Base-by-base conservation (phyloP, 2,797 vertebrate genomes). In the Lacerta bilineata region DNA sequence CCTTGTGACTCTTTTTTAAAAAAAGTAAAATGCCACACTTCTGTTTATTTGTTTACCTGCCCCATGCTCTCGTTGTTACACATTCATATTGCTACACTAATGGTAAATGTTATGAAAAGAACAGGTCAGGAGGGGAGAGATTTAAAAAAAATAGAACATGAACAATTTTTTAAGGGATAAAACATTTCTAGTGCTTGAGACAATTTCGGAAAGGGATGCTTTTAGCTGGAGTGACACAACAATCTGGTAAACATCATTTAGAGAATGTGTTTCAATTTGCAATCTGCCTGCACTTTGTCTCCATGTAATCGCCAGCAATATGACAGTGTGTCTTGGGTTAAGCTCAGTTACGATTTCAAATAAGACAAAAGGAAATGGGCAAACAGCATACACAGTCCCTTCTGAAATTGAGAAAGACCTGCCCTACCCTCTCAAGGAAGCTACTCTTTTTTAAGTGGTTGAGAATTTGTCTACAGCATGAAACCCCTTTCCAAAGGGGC, bases 241-340 rank as follows among this genome's bases (percentile, higher is more conserved):
- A 86, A 86, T 86, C 84, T 78, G 84, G 75, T 68, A 86, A 78
- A 86, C 61, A 86, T 78, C 75, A 78, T 68, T 86, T 78, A 86
- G 68, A 50, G 84, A 77, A 77, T 66, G 74, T 66, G 84, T 85
- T 46, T 29, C 74, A 77, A 43, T 85, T 85, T 43, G 36, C 84
- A 85, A 66, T 66, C 84, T 76, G 59, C 59, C 59, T 77, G 36
- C 75, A 64, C 74, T 46, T 66, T 85, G 33, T 77, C 55, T 85
- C 55, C 2, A 7, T 77, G 74, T 85, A 85, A 85, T 85, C 74
- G 29, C 25, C 59, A 77, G 59, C 84, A 77, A 76, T 27, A n/a
- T 66, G 74, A 20, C 84, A 85, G 55, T n/a, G 36, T 9, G 10
- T 27, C 15, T 75, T 59, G 46, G 83, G 33, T 64, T 77, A 85